Percentiles rank a stretch among this genome's conserved stretches.
phyloP scores from a whole-genome alignment of 23 tunicate species.

The Aplidium turbinatum region DNA sequence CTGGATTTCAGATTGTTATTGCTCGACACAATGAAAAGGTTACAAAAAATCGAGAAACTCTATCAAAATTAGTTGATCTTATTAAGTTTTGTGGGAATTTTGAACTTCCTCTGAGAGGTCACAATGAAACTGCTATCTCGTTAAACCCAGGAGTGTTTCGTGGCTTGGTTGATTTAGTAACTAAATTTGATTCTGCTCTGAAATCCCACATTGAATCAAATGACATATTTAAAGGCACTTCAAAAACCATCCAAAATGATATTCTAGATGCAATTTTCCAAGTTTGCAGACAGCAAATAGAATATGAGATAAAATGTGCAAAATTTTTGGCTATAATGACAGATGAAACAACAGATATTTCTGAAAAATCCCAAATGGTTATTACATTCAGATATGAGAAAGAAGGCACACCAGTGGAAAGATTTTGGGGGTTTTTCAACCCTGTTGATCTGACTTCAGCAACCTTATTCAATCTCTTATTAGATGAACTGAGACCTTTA shows the following conservation, averaged over 20 bases:
- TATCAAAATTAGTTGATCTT: conserved; percentile 25
- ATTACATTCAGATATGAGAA: conserved; percentile 5
- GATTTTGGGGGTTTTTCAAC: conserved; percentile 38
- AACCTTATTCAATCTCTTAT: neutral
- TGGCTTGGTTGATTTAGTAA: conserved; percentile 15
- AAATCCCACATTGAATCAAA: neutral
- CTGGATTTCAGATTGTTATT: too few relatives aligned
- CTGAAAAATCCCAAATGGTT: conserved; percentile 25
- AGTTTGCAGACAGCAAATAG: conserved; percentile 1
- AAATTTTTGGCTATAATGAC: conserved; percentile 18
- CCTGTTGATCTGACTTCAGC: conserved; percentile 25
- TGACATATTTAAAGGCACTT: conserved; percentile 10
- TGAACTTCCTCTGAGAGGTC: conserved; percentile 30
- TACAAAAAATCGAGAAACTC: neutral
- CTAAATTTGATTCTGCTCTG: conserved; percentile 14
- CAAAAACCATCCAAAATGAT: conserved; percentile 20
- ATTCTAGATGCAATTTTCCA: conserved; percentile 9
- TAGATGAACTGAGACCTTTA: conserved; percentile 4
- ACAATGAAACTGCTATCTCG: conserved; percentile 15
- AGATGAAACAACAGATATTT: conserved; percentile 42
- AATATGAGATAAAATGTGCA: neutral
- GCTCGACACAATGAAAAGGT: neutral
- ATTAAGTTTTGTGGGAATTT: conserved; percentile 27
- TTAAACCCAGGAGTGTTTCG: conserved; percentile 16
- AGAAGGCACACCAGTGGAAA: neutral